Percentiles rank a stretch among this genome's conserved stretches.
These are phyloP conservation scores for Hydrozoanthus gracilis DNA, from an alignment of 92 coral and sea anemone species.

Conservation along the genomic window DNA sequence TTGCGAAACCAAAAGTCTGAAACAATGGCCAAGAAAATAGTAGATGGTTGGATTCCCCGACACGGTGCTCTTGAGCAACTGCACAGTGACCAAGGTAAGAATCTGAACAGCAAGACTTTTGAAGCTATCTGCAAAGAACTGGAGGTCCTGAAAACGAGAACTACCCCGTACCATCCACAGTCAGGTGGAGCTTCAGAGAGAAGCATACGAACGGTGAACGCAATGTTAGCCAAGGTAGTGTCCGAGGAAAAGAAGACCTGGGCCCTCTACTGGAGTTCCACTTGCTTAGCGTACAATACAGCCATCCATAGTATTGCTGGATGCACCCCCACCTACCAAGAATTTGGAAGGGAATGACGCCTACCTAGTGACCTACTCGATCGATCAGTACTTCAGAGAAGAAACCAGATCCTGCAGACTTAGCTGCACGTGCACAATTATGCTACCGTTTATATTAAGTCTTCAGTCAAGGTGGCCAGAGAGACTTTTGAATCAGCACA, in stretches of 20 bases:
- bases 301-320: conserved; percentile 49
- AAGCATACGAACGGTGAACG: conserved; percentile 42
- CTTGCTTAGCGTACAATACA: conserved; percentile 10
- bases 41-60: conserved; percentile 52
- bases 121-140: conserved; percentile 36
- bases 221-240: conserved; percentile 49
- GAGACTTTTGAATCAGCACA: conserved; percentile 33
- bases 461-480: conserved; percentile 38
- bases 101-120: conserved; percentile 24
- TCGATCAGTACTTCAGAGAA: not conserved
- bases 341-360: conserved; percentile 40
- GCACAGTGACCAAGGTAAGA: conserved; percentile 60
- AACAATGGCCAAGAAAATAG: conserved; percentile 25
- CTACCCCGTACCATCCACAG: conserved; percentile 47
- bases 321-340: conserved; percentile 47
- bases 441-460: conserved; percentile 21
- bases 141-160: conserved; percentile 30
- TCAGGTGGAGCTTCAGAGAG: conserved; percentile 50
- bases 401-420: conserved; percentile 18
- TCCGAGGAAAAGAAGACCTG: conserved; percentile 45
- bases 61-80: conserved; percentile 65
- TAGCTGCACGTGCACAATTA: conserved; percentile 15
- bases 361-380: conserved; percentile 49
- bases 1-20: conserved; percentile 35
- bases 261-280: no score